Conservation (phyloP, 2,888 invertebrate genomes). For the Leptopilina drosophilae region DNA sequence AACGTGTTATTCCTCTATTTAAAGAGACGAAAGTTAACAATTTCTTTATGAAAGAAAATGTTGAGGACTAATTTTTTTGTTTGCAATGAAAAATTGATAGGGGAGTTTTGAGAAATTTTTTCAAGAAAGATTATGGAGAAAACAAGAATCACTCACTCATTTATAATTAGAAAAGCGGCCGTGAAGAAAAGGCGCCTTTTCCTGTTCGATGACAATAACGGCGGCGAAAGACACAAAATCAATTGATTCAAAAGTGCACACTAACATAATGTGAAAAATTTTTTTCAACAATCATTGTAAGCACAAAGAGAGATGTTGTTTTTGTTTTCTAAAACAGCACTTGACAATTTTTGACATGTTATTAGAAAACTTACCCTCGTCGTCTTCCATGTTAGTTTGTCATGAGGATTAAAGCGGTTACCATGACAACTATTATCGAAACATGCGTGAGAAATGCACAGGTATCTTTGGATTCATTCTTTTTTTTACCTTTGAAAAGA, state of each 20-base stretch:
- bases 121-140: not conserved
- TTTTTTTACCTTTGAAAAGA: no score
- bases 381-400: constrained; percentile 72
- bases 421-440: constrained; percentile 62
- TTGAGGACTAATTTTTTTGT: no score
- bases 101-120: not conserved
- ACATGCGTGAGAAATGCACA: constrained; percentile 2
- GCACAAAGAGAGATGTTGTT: no score
- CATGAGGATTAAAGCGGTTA: constrained; percentile 61
- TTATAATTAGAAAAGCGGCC: constrained; percentile 55
- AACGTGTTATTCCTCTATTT: no score
- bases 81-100: no score
- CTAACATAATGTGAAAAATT: not conserved
- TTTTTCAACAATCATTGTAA: constrained; percentile 10
- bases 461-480: not conserved
- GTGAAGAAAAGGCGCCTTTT: constrained; percentile 9
- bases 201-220: not conserved
- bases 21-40: no score
- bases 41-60: no score
- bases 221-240: not conserved
- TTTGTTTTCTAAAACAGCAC: constrained; percentile 20
- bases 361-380: constrained; percentile 68
- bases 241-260: constrained; percentile 20
- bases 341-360: constrained; percentile 58
- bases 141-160: constrained; percentile 46